Base-by-base conservation (phyloP, 2,888 invertebrate species). In the Helobdella robusta region DNA sequence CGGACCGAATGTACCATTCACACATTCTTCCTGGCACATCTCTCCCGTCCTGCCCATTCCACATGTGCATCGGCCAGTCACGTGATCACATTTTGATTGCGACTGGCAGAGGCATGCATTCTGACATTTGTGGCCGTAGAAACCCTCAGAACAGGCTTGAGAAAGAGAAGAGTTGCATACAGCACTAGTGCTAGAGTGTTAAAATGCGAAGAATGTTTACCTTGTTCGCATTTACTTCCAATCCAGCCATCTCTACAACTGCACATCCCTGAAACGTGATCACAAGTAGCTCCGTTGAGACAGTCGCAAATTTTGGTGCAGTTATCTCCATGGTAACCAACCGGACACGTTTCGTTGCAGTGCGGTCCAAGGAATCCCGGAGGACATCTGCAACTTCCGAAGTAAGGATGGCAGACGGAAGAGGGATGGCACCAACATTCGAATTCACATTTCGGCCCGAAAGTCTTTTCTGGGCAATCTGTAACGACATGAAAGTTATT, bases 341-440 rank as follows among this genome's bases (percentile, higher is more conserved):
- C 28, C 71, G 70, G 4, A 74, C 74, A 40, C 25, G 58, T 59
- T 36, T 46, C n/a, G 23, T 28, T 50, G 61, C 70, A 70, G 15
- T 63, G 66, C 8, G 66, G 67, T 5, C 82, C 82, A n/a, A 72
- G 74, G 69, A 75, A 82, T 0, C 82, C 82, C 1, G 80, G 74
- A 3, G 78, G 76, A 72, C 82, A 82, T 11, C 32, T 23, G 56
- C 56, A 56, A 3, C 28, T 30, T 28, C 56, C 56, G 18, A 30
- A n/a, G 1, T 8, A 28, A n/a, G 56, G 56, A 28, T 56, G 30
- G 32, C 56, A 56, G 8, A n/a, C 32, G n/a, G 56, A 56, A 1
- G 25, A 28, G n/a, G 56, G 56, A 6, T 32, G n/a, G 30, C 56
- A 56, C 25, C 11, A n/a, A n/a, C 44, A 40, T 40, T 15, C n/a